Conservation (phyloP, 1,140 invertebrate species). For the honey bee (Apis mellifera) region DNA sequence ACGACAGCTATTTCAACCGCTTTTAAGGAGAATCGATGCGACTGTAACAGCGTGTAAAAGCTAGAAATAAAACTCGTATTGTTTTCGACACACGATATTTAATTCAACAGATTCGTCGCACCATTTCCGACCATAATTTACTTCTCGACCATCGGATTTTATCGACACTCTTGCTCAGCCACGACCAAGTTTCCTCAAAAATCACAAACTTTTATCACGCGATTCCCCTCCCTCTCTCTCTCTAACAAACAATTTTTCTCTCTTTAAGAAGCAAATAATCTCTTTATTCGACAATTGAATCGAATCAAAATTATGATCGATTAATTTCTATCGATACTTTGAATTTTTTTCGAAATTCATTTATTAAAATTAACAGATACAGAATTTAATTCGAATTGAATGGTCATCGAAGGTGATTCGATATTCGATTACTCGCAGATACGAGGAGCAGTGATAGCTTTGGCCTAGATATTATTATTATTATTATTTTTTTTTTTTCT, state of each 20-base stretch:
- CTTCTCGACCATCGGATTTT: background rate
- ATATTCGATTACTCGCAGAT: too few relatives aligned
- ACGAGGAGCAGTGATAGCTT: too few relatives aligned
- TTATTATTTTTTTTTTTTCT: background rate
- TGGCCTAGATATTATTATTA: too few relatives aligned
- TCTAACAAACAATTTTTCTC: background rate
- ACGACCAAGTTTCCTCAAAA: background rate
- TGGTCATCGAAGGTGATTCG: too few relatives aligned
- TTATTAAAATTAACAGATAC: too few relatives aligned
- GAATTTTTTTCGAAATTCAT: too few relatives aligned
- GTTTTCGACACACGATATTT: background rate
- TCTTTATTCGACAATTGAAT: background rate
- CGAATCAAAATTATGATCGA: too few relatives aligned
- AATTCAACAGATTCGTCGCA: background rate
- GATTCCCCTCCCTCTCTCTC: too few relatives aligned
- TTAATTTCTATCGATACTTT: too few relatives aligned
- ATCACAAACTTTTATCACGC: background rate
- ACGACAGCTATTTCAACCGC: background rate
- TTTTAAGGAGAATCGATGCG: too few relatives aligned
- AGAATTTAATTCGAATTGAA: too few relatives aligned
- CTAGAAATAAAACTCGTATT: background rate
- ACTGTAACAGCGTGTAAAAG: background rate
- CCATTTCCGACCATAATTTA: background rate
- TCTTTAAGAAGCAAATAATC: background rate
- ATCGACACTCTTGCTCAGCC: background rate